Base-by-base conservation (phyloP, 1,140 invertebrate species). In the Magallana ariakensis region DNA sequence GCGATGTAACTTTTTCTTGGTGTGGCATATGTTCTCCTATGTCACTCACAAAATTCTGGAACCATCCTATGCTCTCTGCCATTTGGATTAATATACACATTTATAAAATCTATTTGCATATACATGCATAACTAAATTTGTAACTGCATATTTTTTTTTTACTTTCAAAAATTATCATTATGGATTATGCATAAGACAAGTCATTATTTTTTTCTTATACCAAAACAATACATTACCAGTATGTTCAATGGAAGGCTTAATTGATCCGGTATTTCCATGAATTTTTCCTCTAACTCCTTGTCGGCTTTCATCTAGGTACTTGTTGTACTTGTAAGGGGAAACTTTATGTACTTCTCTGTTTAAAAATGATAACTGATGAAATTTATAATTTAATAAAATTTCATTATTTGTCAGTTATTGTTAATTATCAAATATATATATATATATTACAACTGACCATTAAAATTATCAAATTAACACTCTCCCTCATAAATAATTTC, bases 1-100 rank as follows among this genome's bases (percentile, higher is more conserved):
- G 62, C 8, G 19, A 16, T 8, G 62, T 19, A n/a, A 66, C 22
- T 19, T 66, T 66, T 19, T 66, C 62, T 19, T 66, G 62, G 22
- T 66, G 62, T 19, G n/a, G 62, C 62, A 66, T 66, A 19, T 66
- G 62, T 66, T 66, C 62, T 9, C 62, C n/a, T 19, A 66, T 66
- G n/a, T 66, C 62, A 66, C n/a, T 66, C 9, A 66, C 62, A 66
- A 66, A 66, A 9, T 66, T 66, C 62, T 66, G 16, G n/a, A 66
- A 66, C 62, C 62, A 66, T 19, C 62, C n/a, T 10, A 66, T n/a
- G 62, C 4, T 66, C 62, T 66, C 62, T 66, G 22, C n/a, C 62
- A 19, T 19, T 19, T 19, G 22, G 5, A 19, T 19, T 19, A 66
- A 19, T 9, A 66, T 19, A 16, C 9, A 66, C 62, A 66, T 19